Conservation (phyloP, 2,797 vertebrate species). For the Octomys mimax region DNA sequence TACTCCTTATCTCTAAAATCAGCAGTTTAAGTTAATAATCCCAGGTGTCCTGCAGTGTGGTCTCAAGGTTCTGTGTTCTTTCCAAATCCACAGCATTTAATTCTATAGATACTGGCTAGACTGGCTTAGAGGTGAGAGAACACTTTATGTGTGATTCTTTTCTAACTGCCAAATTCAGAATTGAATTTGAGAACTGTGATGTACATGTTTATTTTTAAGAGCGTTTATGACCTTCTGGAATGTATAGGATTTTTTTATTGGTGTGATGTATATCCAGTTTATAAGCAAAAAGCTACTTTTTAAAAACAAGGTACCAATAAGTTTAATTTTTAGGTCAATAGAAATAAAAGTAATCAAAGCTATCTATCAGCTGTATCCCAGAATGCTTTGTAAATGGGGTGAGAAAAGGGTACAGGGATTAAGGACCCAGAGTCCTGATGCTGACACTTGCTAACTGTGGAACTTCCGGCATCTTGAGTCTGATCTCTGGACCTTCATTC, state of each 20-base stretch:
- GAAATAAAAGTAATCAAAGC: conserved; percentile 1
- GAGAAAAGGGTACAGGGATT: too few species aligned
- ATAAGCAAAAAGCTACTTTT: conserved; percentile 74
- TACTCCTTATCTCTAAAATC: conserved; percentile 33
- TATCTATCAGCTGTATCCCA: accelerated
- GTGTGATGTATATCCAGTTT: conserved; percentile 43
- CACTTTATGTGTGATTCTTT: conserved; percentile 67
- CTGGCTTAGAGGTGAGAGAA: conserved; percentile 69
- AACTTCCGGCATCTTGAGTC: neutral
- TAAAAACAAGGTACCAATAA: conserved; percentile 50
- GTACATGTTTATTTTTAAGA: conserved; percentile 77
- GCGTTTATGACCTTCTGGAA: conserved; percentile 64
- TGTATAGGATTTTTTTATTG: conserved; percentile 61
- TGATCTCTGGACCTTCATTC: neutral
- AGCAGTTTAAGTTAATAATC: neutral
- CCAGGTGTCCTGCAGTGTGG: neutral
- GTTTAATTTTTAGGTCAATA: conserved; percentile 47
- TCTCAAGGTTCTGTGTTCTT: neutral
- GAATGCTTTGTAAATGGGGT: neutral
- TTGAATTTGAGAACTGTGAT: conserved; percentile 72
- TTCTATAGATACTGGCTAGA: conserved; percentile 16
- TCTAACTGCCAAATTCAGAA: conserved; percentile 70
- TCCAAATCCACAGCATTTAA: conserved; percentile 27
- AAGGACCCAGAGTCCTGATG: neutral
- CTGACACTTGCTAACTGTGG: neutral